These are phyloP conservation scores for Platyscapa corneri DNA, from an alignment of 1,140 invertebrate species.

Conservation along the genomic window DNA sequence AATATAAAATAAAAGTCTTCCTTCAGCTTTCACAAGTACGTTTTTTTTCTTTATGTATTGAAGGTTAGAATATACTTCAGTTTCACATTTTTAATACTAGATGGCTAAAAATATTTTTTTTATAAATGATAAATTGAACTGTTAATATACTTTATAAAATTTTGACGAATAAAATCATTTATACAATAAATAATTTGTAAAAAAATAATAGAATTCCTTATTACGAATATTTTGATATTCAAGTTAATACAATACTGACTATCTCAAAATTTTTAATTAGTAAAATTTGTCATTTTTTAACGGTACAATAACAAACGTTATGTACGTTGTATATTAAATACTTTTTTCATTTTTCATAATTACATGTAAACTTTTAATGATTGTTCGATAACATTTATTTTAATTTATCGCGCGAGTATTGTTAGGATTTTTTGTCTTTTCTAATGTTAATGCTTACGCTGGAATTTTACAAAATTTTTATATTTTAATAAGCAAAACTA, in stretches of 20 bases:
- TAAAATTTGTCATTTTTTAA: too few relatives aligned
- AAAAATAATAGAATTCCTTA: background rate
- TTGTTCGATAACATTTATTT: background rate
- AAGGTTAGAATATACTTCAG: conserved; percentile 3
- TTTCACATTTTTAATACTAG: conserved; percentile 21
- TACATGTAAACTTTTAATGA: background rate
- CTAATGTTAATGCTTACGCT: background rate
- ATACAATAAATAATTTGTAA: background rate
- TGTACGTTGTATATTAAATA: too few relatives aligned
- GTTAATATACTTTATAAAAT: background rate
- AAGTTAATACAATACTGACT: background rate
- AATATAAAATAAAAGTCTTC: background rate
- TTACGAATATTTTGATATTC: background rate
- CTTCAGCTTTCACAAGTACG: background rate
- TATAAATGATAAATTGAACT: background rate
- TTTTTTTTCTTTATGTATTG: background rate
- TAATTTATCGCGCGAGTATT: too few relatives aligned
- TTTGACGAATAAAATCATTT: background rate
- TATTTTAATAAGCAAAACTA: too few relatives aligned
- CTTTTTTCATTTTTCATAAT: too few relatives aligned
- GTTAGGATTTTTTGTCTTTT: background rate
- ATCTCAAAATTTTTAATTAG: too few relatives aligned
- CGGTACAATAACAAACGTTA: too few relatives aligned
- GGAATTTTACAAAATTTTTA: background rate
- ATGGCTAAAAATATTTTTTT: conserved; percentile 4